Evolutionary conservation across 1,140 invertebrate genomes (phyloP).

Genomic region (Araneus ventricosus): DNA sequence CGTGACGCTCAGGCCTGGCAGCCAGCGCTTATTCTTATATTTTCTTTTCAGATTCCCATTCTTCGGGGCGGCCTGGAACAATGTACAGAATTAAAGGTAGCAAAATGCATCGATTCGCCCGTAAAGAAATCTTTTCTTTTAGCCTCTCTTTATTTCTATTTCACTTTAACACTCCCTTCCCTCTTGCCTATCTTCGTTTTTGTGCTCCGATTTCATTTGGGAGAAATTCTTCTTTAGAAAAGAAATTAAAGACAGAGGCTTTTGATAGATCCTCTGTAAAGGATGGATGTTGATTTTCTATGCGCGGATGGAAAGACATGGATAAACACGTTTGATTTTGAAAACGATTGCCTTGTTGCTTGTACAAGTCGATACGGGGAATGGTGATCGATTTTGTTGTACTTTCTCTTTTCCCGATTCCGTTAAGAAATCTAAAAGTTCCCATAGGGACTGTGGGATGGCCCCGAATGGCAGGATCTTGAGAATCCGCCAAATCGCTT

Average conservation of each 20-base stretch:
- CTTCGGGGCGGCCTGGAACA: slow-evolving; percentile 30
- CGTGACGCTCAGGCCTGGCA: slow-evolving; percentile 49
- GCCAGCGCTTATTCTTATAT: slow-evolving; percentile 41
- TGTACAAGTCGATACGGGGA: slow-evolving; percentile 13
- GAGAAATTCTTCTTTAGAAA: slow-evolving; percentile 59
- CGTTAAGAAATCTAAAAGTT: slow-evolving; percentile 33
- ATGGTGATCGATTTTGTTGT: slow-evolving; percentile 6
- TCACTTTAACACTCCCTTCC: slow-evolving; percentile 27
- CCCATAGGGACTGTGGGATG: not conserved
- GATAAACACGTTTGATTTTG: slow-evolving; percentile 30
- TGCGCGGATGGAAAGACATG: not conserved
- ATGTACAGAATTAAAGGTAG: slow-evolving; percentile 38
- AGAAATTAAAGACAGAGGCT: slow-evolving; percentile 25
- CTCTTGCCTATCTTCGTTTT: not conserved
- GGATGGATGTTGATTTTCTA: slow-evolving; percentile 41
- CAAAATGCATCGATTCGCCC: slow-evolving; percentile 54
- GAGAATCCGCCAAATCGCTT: slow-evolving; percentile 5
- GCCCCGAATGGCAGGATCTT: not conserved
- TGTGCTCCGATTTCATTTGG: slow-evolving; percentile 58
- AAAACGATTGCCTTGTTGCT: slow-evolving; percentile 33
- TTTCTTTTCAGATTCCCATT: slow-evolving; percentile 41
- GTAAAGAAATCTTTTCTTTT: not conserved
- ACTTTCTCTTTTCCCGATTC: not conserved
- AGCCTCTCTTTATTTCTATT: not conserved
- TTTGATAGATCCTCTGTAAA: slow-evolving; percentile 43